Conservation (phyloP, 1,140 invertebrate genomes). For the Cepaea nemoralis region DNA sequence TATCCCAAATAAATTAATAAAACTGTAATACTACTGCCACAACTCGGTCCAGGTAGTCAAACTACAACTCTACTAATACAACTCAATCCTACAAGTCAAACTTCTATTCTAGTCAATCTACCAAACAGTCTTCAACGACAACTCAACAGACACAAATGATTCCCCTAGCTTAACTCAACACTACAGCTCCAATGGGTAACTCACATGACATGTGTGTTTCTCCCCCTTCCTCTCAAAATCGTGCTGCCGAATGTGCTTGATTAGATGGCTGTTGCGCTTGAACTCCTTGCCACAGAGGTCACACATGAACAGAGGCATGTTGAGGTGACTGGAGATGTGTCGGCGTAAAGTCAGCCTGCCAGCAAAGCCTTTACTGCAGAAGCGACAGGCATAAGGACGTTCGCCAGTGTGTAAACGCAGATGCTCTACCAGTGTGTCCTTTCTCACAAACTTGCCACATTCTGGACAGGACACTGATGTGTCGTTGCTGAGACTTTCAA, state of each 20-base stretch:
- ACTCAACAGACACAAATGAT: too few relatives aligned
- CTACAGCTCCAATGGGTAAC: too few relatives aligned
- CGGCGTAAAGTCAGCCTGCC: constrained; percentile 58
- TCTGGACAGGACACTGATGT: constrained; percentile 60
- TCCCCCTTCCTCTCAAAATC: constrained; percentile 54
- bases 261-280: constrained; percentile 55
- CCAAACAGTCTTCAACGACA: too few relatives aligned
- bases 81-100: too few relatives aligned
- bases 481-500: constrained; percentile 49
- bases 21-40: too few relatives aligned
- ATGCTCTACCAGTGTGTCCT: constrained; percentile 63
- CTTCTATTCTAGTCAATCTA: too few relatives aligned
- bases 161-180: too few relatives aligned
- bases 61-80: too few relatives aligned
- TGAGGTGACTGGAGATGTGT: constrained; percentile 66
- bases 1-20: too few relatives aligned
- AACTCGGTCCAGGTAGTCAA: too few relatives aligned
- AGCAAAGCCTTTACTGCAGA: constrained; percentile 59
- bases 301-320: constrained; percentile 56
- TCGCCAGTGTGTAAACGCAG: constrained; percentile 62
- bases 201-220: constrained; percentile 74
- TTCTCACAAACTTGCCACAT: constrained; percentile 60
- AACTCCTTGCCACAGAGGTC: constrained; percentile 63
- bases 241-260: constrained; percentile 60
- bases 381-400: constrained; percentile 60